A percentile compares a stretch with the other conserved stretches of the same genome.
phyloP scores from a whole-genome alignment of 92 coral and sea anemone genomes.

The Palythoa heliodiscus region DNA sequence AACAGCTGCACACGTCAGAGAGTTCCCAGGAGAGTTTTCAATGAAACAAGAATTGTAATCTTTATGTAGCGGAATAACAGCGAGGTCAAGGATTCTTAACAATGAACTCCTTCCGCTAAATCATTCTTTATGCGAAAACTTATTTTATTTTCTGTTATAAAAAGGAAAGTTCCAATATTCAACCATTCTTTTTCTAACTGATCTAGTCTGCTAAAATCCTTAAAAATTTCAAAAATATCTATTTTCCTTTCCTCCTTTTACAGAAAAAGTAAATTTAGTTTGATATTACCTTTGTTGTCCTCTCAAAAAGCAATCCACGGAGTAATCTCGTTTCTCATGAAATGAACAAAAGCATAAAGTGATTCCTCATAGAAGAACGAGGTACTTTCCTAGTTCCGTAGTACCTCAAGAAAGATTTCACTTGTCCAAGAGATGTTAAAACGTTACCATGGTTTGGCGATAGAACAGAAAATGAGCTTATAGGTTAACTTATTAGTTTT shows the following conservation, averaged over 20 bases:
- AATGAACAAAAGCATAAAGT: not conserved
- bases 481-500: no score
- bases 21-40: constrained; percentile 36
- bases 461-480: not conserved
- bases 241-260: not conserved
- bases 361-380: not conserved
- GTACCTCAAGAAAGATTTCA: not conserved
- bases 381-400: not conserved
- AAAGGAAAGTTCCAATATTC: not conserved
- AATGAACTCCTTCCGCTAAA: not conserved
- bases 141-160: not conserved
- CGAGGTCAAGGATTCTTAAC: not conserved
- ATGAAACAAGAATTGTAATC: not conserved
- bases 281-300: not conserved
- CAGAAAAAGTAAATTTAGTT: constrained; percentile 1
- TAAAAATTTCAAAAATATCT: not conserved
- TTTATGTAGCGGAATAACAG: not conserved
- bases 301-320: not conserved
- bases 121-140: not conserved
- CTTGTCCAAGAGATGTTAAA: not conserved
- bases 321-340: not conserved
- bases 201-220: not conserved
- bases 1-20: constrained; percentile 9
- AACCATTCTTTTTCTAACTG: not conserved
- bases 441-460: not conserved